These are phyloP conservation scores for Xylota sylvarum DNA, from an alignment of 2,888 invertebrate genomes.

Conservation along the genomic window DNA sequence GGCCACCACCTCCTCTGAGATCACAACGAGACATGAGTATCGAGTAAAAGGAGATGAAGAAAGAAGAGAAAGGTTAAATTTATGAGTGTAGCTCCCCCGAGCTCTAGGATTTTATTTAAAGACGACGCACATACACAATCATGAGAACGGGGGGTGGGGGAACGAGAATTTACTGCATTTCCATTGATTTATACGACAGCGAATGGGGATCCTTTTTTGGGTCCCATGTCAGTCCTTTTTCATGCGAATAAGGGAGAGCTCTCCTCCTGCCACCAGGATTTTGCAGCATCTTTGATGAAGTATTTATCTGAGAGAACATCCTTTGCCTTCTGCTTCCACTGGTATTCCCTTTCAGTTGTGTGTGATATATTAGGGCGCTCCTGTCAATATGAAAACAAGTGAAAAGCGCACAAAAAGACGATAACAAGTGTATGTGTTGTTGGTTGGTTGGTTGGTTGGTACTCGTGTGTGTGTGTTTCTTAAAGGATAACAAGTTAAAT, in stretches of 20 bases:
- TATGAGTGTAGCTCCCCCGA: slow-evolving; percentile 61
- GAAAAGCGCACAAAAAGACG: slow-evolving; percentile 59
- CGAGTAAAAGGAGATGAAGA: slow-evolving; percentile 35
- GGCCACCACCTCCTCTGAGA: slow-evolving; percentile 56
- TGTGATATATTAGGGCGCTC: slow-evolving; percentile 73
- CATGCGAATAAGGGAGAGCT: slow-evolving; percentile 13
- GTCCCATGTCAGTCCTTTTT: slow-evolving; percentile 66
- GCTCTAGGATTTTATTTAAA: slow-evolving; percentile 65
- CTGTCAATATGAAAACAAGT: slow-evolving; percentile 73
- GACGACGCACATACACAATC: slow-evolving; percentile 41
- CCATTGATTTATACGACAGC: slow-evolving; percentile 76
- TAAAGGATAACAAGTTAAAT: slow-evolving; percentile 73
- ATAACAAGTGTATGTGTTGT: slow-evolving; percentile 50
- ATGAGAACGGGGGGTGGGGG: not conserved
- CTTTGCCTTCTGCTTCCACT: slow-evolving; percentile 53
- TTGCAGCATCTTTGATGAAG: slow-evolving; percentile 73
- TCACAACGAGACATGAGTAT: slow-evolving; percentile 13
- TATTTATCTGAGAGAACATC: slow-evolving; percentile 71
- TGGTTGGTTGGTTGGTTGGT: no score
- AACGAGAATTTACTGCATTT: slow-evolving; percentile 74
- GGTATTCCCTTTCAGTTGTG: slow-evolving; percentile 14
- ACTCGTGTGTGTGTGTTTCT: slow-evolving; percentile 8
- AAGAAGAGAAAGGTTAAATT: slow-evolving; percentile 72
- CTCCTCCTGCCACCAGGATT: slow-evolving; percentile 5
- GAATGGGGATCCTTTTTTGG: slow-evolving; percentile 63